Percentiles rank a stretch among this genome's conserved stretches.
Evolutionary conservation across 2,113 vertebrate genomes (phyloP).

Genomic region (Eupsittula cactorum): DNA sequence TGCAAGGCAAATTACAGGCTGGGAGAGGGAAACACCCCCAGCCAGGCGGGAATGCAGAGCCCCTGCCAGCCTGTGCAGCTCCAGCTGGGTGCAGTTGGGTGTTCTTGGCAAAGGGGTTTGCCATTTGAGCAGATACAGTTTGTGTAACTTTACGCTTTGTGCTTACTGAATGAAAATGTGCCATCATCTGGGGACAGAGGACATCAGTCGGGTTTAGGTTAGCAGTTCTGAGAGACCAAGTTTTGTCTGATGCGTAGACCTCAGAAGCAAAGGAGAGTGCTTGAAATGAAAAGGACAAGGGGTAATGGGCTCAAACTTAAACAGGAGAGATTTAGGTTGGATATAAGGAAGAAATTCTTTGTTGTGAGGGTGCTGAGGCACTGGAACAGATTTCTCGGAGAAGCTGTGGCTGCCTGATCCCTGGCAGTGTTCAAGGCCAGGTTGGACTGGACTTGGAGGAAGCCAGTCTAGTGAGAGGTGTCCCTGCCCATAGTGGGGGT

Average conservation of each 20-base stretch:
- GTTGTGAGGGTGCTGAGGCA: neutral
- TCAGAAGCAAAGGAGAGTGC: neutral
- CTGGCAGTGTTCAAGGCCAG: neutral
- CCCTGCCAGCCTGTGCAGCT: neutral
- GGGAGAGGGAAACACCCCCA: neutral
- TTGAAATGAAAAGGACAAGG: neutral
- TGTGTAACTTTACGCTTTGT: neutral
- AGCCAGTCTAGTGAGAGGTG: neutral
- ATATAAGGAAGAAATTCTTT: neutral
- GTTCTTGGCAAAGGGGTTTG: neutral
- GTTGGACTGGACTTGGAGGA: neutral
- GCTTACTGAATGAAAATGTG: neutral
- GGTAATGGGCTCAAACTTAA: neutral
- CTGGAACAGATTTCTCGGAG: neutral
- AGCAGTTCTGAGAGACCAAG: neutral
- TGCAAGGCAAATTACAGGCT: neutral
- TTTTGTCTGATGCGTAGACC: neutral
- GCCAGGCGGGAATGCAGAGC: neutral
- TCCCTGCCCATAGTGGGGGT: neutral
- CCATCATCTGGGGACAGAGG: neutral
- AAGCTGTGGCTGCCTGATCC: neutral
- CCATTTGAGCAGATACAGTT: neutral
- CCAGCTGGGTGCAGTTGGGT: neutral
- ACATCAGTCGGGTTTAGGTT: neutral
- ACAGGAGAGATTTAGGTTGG: neutral